These are phyloP conservation scores for Cephus spinipes DNA, from an alignment of 2,888 invertebrate genomes.

Conservation along the genomic window DNA sequence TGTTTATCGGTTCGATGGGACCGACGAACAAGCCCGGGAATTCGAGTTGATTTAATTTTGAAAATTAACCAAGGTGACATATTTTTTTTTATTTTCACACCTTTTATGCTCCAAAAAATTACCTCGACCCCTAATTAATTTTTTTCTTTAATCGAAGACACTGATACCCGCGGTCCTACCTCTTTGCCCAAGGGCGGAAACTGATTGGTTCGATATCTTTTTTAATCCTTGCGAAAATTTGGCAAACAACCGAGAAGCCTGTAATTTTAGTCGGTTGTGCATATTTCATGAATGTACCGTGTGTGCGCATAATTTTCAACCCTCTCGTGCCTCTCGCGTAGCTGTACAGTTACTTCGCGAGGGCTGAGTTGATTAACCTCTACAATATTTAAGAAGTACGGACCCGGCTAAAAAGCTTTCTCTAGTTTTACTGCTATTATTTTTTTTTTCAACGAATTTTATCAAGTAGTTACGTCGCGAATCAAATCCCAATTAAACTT, in stretches of 20 bases:
- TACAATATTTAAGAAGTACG: slow-evolving; percentile 57
- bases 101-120: not conserved
- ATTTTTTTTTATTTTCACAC: no score
- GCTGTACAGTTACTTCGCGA: slow-evolving; percentile 21
- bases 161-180: not conserved
- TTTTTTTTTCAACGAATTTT: slow-evolving; percentile 30
- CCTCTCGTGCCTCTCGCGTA: not conserved
- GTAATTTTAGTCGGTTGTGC: slow-evolving; percentile 29
- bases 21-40: not conserved
- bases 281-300: slow-evolving; percentile 37
- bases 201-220: not conserved
- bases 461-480: not conserved
- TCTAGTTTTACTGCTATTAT: slow-evolving; percentile 26
- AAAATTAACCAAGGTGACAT: not conserved
- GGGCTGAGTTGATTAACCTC: slow-evolving; percentile 56
- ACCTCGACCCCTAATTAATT: not conserved
- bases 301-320: slow-evolving; percentile 41
- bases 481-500: no score
- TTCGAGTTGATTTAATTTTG: not conserved
- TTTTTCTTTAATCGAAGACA: not conserved
- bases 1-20: not conserved
- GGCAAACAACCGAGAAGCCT: not conserved
- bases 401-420: slow-evolving; percentile 32
- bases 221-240: not conserved
- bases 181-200: not conserved